phyloP scores from a whole-genome alignment of 2,888 invertebrate genomes.

The Ferrisia virgata region DNA sequence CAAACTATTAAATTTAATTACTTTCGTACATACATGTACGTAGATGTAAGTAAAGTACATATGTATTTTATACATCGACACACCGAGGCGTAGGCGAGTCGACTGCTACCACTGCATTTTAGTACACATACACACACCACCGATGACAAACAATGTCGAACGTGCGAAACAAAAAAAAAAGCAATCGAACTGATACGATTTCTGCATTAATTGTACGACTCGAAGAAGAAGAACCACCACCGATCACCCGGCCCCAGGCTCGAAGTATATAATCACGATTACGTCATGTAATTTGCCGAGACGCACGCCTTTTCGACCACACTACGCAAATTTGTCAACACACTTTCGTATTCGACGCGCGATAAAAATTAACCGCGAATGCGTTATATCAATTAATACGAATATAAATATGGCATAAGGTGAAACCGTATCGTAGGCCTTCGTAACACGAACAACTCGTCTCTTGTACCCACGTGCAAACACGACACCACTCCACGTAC shows the following conservation, averaged over 20 bases:
- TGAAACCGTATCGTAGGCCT: not conserved
- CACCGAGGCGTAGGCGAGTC: not conserved
- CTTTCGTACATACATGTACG: too few species aligned
- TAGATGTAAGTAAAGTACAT: too few species aligned
- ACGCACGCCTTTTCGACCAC: not conserved
- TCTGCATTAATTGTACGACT: not conserved
- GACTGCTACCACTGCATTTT: too few species aligned
- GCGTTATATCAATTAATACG: not conserved
- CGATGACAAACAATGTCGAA: not conserved
- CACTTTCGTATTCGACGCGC: not conserved
- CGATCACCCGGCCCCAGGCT: not conserved
- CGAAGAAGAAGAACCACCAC: not conserved
- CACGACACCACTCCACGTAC: not conserved
- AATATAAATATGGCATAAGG: conserved; percentile 1
- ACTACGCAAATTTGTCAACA: not conserved
- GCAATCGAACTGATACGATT: not conserved
- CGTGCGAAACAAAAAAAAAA: not conserved
- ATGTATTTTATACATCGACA: not conserved
- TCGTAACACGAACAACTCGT: conserved; percentile 17
- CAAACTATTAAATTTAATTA: conserved; percentile 33
- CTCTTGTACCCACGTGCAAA: conserved; percentile 25
- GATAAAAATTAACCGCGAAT: not conserved
- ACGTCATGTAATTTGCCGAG: not conserved
- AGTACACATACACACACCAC: too few species aligned
- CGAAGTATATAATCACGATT: not conserved